These are phyloP conservation scores for Macrosiphum euphorbiae DNA, from an alignment of 2,888 invertebrate genomes.

Conservation along the genomic window DNA sequence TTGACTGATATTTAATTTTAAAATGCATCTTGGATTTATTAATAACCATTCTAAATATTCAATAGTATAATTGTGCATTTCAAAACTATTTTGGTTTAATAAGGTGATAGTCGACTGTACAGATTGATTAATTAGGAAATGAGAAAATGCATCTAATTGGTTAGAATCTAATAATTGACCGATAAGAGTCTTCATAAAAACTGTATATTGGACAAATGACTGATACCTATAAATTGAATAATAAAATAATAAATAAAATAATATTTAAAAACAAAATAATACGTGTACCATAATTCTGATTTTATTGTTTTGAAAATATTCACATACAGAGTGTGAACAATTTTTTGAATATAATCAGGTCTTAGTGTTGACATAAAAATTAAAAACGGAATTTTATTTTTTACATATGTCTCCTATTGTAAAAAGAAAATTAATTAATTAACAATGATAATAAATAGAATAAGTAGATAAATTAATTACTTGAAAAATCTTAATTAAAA, in stretches of 20 bases:
- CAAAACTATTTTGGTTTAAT: conserved; percentile 39
- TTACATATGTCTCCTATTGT: conserved; percentile 65
- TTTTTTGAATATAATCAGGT: conserved; percentile 73
- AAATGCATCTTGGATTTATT: background rate
- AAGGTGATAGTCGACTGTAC: conserved; percentile 34
- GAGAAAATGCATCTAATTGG: conserved; percentile 25
- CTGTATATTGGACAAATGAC: conserved; percentile 44
- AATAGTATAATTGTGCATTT: background rate
- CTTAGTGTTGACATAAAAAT: conserved; percentile 69
- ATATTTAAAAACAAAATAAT: conserved; percentile 10
- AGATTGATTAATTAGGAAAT: conserved; percentile 50
- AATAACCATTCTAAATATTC: conserved; percentile 60
- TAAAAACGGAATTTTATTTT: conserved; percentile 65
- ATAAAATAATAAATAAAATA: background rate
- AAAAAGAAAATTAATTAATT: background rate
- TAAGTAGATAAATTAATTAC: background rate
- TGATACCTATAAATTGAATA: conserved; percentile 43
- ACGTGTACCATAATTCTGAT: conserved; percentile 66
- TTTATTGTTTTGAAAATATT: conserved; percentile 66
- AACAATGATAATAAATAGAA: background rate
- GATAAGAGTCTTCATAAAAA: conserved; percentile 55
- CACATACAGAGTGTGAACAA: conserved; percentile 69
- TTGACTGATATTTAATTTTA: conserved; percentile 31
- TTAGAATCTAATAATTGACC: conserved; percentile 19
- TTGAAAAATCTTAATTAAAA: conserved; percentile 47